Percentiles rank a stretch among this genome's conserved stretches.
Evolutionary conservation across 1,140 invertebrate species (phyloP).

Genomic region (Euura lappo): DNA sequence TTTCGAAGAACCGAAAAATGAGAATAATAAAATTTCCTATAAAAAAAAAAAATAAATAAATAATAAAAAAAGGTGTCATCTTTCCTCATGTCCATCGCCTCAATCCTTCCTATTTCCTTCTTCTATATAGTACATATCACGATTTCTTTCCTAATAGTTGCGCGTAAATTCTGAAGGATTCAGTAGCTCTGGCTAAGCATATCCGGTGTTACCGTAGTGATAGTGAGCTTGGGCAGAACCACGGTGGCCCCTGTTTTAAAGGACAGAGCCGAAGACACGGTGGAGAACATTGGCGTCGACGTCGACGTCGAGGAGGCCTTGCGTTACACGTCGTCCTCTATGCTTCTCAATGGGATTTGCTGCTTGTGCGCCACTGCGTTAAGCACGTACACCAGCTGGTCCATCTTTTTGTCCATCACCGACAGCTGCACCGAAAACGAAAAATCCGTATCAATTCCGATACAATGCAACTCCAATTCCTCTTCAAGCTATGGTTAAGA

Average conservation of each 20-base stretch:
- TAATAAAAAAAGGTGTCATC: neutral
- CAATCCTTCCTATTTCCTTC: neutral
- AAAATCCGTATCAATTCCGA: conserved; percentile 34
- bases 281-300: neutral
- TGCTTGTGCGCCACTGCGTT: conserved; percentile 69
- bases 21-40: neutral
- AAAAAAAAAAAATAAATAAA: neutral
- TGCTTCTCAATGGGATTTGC: conserved; percentile 57
- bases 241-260: neutral
- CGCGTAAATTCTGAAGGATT: neutral
- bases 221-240: conserved; percentile 30
- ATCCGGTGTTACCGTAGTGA: conserved; percentile 30
- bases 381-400: conserved; percentile 69
- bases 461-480: neutral
- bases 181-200: conserved; percentile 18
- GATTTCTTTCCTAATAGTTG: no score
- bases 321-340: conserved; percentile 59
- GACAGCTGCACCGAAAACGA: conserved; percentile 60
- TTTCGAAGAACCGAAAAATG: no score
- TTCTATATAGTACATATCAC: no score
- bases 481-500: neutral
- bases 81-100: neutral
- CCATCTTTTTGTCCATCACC: conserved; percentile 64
- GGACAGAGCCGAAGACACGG: neutral
- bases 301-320: neutral